phyloP scores from a whole-genome alignment of 2,797 vertebrate genomes.

The Amphiprion clarkii region DNA sequence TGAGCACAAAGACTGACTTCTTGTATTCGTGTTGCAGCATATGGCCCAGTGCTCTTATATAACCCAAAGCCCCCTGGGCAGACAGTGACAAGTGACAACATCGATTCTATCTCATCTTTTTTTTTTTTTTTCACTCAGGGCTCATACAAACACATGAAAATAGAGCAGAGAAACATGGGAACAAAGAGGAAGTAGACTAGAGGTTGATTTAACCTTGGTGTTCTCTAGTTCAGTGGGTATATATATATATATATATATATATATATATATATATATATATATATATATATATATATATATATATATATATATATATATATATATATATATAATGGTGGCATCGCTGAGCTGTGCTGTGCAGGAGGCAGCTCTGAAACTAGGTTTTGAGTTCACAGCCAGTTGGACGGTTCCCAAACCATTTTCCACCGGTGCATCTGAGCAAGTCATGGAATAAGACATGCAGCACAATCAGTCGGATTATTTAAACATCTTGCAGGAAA shows the following conservation, averaged over 20 bases:
- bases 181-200: conserved; percentile 4
- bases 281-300: too few species aligned
- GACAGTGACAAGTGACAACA: conserved; percentile 77
- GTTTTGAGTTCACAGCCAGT: conserved; percentile 37
- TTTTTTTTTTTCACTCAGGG: conserved; percentile 15
- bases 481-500: not conserved
- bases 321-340: not conserved
- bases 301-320: not conserved
- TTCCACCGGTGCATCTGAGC: not conserved
- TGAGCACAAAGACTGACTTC: conserved; percentile 18
- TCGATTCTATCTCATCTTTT: conserved; percentile 63
- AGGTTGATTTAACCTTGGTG: not conserved
- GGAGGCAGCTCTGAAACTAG: conserved; percentile 16
- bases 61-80: conserved; percentile 62
- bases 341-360: conserved; percentile 8
- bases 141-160: conserved; percentile 39
- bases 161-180: conserved; percentile 11
- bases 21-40: conserved; percentile 45
- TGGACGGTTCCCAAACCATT: conserved; percentile 11
- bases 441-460: not conserved
- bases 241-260: not conserved
- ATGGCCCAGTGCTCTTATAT: conserved; percentile 69
- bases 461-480: not conserved
- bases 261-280: too few species aligned
- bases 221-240: conserved; percentile 26